Evolutionary conservation across 2,888 invertebrate species (phyloP).

Genomic region (Agrenia bidenticulata): DNA sequence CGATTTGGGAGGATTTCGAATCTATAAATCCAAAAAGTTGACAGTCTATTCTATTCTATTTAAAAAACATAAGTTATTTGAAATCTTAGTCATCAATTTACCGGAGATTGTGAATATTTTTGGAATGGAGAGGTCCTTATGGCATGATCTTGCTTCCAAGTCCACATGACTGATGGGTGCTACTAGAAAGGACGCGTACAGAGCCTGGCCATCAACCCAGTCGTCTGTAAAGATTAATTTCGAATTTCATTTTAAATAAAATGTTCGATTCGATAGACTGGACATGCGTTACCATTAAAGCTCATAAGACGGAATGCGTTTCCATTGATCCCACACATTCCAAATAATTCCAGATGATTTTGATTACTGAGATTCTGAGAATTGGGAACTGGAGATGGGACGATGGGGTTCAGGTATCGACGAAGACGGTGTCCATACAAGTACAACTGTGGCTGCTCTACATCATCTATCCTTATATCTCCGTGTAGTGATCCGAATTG

Average conservation of each 20-base stretch:
- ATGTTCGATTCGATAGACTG: too few relatives aligned
- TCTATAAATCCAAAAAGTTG: constrained; percentile 27
- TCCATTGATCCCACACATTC: constrained; percentile 37
- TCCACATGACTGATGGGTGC: constrained; percentile 34
- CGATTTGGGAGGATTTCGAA: constrained; percentile 25
- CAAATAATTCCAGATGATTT: constrained; percentile 44
- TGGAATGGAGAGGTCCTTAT: constrained; percentile 26
- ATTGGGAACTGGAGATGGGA: too few relatives aligned
- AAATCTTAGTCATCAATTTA: constrained; percentile 21
- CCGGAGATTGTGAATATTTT: constrained; percentile 46
- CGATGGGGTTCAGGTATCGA: too few relatives aligned
- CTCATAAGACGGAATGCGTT: constrained; percentile 44
- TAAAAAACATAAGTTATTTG: not conserved
- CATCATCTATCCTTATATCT: constrained; percentile 58
- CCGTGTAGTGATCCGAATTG: constrained; percentile 68
- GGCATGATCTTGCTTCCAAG: constrained; percentile 25
- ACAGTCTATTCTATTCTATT: too few relatives aligned
- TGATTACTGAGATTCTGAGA: not conserved
- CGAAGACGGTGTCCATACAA: constrained; percentile 60
- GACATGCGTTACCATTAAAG: constrained; percentile 38
- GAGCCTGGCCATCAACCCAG: constrained; percentile 47
- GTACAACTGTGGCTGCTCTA: constrained; percentile 58
- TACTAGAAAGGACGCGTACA: constrained; percentile 30
- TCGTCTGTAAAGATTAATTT: constrained; percentile 38
- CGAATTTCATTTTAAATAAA: too few relatives aligned